These are phyloP conservation scores for Gonatopus flavifemur DNA, from an alignment of 1,140 invertebrate species.

Conservation along the genomic window DNA sequence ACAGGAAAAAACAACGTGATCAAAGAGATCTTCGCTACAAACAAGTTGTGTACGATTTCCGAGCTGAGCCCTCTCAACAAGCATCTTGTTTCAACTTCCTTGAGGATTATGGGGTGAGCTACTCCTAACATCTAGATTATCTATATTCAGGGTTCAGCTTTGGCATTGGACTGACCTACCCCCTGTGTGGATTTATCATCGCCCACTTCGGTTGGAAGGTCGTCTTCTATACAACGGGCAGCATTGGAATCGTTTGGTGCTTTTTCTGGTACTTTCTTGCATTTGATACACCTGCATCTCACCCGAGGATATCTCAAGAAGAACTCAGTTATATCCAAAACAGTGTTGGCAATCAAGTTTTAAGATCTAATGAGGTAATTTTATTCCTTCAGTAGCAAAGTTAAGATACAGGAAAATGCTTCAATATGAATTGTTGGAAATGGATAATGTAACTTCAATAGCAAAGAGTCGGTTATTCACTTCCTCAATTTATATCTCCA, in stretches of 20 bases:
- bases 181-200: slow-evolving; percentile 70
- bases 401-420: too few species aligned
- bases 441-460: too few species aligned
- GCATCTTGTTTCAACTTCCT: slow-evolving; percentile 55
- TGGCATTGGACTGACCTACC: slow-evolving; percentile 72
- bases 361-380: slow-evolving; percentile 53
- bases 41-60: slow-evolving; percentile 38
- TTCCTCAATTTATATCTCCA: too few species aligned
- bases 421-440: too few species aligned
- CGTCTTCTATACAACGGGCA: slow-evolving; percentile 73
- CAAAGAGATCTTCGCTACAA: slow-evolving; percentile 30
- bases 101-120: slow-evolving; percentile 52
- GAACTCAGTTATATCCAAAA: slow-evolving; percentile 73
- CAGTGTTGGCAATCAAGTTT: slow-evolving; percentile 59
- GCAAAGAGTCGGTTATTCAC: too few species aligned
- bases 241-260: slow-evolving; percentile 68
- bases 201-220: slow-evolving; percentile 67
- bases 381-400: background rate
- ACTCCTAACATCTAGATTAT: slow-evolving; percentile 55
- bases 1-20: slow-evolving; percentile 37
- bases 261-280: slow-evolving; percentile 74
- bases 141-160: slow-evolving; percentile 69
- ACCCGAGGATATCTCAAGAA: slow-evolving; percentile 71
- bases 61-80: slow-evolving; percentile 43
- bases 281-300: slow-evolving; percentile 72